Conservation (phyloP, 2,113 vertebrate species). For the Anseranas semipalmata region DNA sequence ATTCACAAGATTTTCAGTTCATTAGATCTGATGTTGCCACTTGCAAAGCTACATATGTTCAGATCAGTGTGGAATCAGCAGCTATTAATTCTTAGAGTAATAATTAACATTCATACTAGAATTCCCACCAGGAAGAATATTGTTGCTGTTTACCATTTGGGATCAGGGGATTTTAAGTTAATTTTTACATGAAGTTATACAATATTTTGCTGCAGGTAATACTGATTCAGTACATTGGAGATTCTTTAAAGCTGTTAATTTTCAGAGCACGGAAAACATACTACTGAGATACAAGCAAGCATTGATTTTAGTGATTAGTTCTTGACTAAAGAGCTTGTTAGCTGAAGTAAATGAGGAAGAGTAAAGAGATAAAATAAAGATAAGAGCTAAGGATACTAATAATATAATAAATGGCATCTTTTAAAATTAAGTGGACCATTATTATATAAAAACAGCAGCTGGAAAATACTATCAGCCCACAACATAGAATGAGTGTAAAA, state of each 20-base stretch:
- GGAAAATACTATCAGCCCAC: not conserved
- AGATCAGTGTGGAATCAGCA: not conserved
- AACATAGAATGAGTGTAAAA: not conserved
- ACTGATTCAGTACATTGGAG: not conserved
- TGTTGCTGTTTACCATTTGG: not conserved
- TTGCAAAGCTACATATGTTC: not conserved
- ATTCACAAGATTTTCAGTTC: not conserved
- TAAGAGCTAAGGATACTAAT: not conserved
- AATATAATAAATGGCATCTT: not conserved
- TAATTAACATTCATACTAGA: not conserved
- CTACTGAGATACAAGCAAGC: not conserved
- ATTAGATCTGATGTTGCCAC: not conserved
- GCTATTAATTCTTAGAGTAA: not conserved
- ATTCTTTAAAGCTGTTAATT: not conserved
- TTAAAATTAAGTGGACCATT: not conserved
- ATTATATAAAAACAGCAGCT: not conserved
- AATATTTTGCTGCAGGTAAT: not conserved
- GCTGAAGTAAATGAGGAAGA: not conserved
- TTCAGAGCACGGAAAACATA: not conserved
- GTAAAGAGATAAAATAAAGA: not conserved
- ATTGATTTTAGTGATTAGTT: not conserved
- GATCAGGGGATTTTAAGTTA: not conserved
- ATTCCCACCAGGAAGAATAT: not conserved
- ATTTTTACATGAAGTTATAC: not conserved
- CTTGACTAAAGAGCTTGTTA: not conserved